Evolutionary conservation across 2,113 vertebrate genomes (phyloP), one percentile per base, ranked within the genome.

Genomic region (Pogona vitticeps): DNA sequence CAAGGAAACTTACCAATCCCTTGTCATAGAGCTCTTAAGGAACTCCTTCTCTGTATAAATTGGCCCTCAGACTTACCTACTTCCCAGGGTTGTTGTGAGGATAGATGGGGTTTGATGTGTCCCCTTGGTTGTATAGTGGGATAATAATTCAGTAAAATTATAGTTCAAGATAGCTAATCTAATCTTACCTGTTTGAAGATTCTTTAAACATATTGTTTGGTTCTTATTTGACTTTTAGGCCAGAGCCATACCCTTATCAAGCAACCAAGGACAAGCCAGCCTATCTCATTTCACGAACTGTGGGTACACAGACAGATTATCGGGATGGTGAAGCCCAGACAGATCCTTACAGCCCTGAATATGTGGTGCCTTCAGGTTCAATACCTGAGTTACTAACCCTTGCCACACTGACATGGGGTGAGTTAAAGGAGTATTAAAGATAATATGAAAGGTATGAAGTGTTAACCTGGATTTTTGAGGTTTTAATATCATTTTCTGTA

Each of bases 261-360:
- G 3, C 77, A 67, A 31, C 58, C 65, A 42, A 86, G 70, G 91
- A 86, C 21, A 46, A 72, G 1, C 2, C 56, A n/a, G 1, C 78
- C 3, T 26, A 81, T 18, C 89, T 87, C 80, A 17, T 82, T 5
- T 96, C 96, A 90, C 89, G 59, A 76, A 97, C 96, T 0, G 94
- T 98, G 83, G 97, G 93, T 3, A 97, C 98, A 17, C 98, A 99
- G 95, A 99, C 99, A 0, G 98, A 99, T 92, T 99, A 98, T 92
- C 97, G 98, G 76, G 99, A 99, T 88, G 97, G 97, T 12, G 98
- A 99, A 92, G 91, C 97, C 14, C 98, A 99, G 91, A 99, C 99
- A 0, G 98, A 99, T 80, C 98, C 98, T 0, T 99, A 97, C 92
- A 97, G 97, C 85, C 97, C 98, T 6, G 96, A 97, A 58, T 98